Percentiles rank a stretch among this genome's conserved stretches.
phyloP scores from a whole-genome alignment of 2,797 vertebrate genomes.

The Dallia pectoralis region DNA sequence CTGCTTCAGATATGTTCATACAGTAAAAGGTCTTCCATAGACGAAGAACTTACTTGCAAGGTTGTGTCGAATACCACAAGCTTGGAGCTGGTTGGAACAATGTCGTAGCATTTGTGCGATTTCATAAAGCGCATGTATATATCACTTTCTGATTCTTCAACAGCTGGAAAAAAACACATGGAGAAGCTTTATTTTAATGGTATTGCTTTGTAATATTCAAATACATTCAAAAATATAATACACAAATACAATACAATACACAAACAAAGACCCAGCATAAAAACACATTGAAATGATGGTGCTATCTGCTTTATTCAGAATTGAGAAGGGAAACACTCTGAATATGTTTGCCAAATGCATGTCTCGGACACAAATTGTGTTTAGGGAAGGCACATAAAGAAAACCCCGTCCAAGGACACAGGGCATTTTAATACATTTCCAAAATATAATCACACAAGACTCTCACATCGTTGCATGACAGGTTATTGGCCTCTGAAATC shows the following conservation, averaged over 20 bases:
- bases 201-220: neutral
- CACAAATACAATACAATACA: neutral
- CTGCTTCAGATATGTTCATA: neutral
- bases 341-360: neutral
- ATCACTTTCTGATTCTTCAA: constrained; percentile 89
- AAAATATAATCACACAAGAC: neutral
- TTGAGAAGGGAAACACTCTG: neutral
- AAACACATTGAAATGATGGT: neutral
- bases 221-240: neutral
- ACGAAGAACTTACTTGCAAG: constrained; percentile 76
- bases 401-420: neutral
- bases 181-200: neutral
- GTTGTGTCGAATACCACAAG: constrained; percentile 96
- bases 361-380: neutral
- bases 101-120: constrained; percentile 97
- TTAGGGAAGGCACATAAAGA: neutral
- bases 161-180: constrained; percentile 60
- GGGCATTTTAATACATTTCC: neutral
- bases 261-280: too few relatives aligned
- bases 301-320: neutral
- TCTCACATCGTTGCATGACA: neutral
- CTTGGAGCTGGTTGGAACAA: constrained; percentile 94
- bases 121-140: constrained; percentile 98
- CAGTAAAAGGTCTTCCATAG: neutral
- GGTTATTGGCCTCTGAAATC: neutral